Conservation (phyloP, 64 coral and sea anemone genomes). For the Acropora tenuis region DNA sequence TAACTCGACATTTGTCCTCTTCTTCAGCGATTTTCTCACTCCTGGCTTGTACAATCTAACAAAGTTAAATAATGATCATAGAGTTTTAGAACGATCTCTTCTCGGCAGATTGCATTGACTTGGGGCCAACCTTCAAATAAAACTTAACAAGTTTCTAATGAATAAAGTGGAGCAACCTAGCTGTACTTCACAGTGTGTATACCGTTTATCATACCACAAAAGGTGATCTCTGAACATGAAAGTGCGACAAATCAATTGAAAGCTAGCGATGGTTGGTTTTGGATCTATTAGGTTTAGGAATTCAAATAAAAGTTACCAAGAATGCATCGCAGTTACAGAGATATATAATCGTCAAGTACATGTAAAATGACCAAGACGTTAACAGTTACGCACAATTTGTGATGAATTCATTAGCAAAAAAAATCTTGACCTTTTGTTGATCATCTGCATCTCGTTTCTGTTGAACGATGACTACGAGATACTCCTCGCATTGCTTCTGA, state of each 20-base stretch:
- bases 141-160: too few species aligned
- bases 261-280: too few species aligned
- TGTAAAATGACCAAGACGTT: neutral
- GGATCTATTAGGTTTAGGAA: too few species aligned
- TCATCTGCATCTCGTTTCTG: constrained; percentile 99
- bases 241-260: too few species aligned
- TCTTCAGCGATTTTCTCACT: constrained; percentile 98
- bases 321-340: too few species aligned
- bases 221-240: too few species aligned
- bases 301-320: too few species aligned
- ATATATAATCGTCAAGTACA: too few species aligned
- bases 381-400: neutral
- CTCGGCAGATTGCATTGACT: neutral
- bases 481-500: constrained; percentile 99
- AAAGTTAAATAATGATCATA: too few species aligned
- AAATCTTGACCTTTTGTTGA: constrained; percentile 85
- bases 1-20: constrained; percentile 96
- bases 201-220: too few species aligned
- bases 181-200: too few species aligned
- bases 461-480: constrained; percentile 94
- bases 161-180: too few species aligned
- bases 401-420: neutral
- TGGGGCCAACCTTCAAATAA: neutral
- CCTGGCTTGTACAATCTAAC: constrained; percentile 92
- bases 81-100: neutral